Conservation (phyloP, 2,797 vertebrate species). For the Varecia variegata region DNA sequence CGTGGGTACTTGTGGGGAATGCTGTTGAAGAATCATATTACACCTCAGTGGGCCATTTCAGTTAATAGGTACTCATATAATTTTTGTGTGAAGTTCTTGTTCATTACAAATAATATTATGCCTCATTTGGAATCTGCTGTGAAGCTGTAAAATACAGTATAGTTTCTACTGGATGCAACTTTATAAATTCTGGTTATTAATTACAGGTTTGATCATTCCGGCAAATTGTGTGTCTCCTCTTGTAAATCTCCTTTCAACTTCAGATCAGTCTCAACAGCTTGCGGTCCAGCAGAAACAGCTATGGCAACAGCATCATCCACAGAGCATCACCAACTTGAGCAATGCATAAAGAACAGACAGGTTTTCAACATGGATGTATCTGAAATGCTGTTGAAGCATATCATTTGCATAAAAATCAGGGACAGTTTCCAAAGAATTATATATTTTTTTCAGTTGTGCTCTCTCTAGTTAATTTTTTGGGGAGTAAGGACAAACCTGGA, state of each 20-base stretch:
- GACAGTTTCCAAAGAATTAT: slow-evolving; percentile 92
- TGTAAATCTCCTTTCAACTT: slow-evolving; percentile 95
- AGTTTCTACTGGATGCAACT: not conserved
- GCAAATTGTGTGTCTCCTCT: slow-evolving; percentile 95
- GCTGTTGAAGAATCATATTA: not conserved
- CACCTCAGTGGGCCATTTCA: not conserved
- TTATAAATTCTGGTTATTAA: slow-evolving; percentile 42
- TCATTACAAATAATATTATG: not conserved
- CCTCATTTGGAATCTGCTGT: not conserved
- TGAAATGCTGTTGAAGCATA: slow-evolving; percentile 83
- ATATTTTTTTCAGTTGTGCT: slow-evolving; percentile 85
- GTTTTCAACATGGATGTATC: slow-evolving; percentile 77
- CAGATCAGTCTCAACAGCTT: slow-evolving; percentile 98
- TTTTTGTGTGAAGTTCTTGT: not conserved
- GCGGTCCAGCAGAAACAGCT: slow-evolving; percentile 98
- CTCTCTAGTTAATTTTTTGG: slow-evolving; percentile 78
- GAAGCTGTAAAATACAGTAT: not conserved
- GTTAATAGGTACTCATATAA: not conserved
- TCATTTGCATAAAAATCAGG: slow-evolving; percentile 89
- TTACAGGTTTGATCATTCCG: slow-evolving; percentile 97
- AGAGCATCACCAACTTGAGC: slow-evolving; percentile 94
- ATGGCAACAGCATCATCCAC: slow-evolving; percentile 98
- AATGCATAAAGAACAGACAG: slow-evolving; percentile 84
- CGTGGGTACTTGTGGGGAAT: not conserved
- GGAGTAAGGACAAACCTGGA: slow-evolving; percentile 82